These are phyloP conservation scores for Drosophila merina DNA, from an alignment of 2,888 invertebrate species.

Conservation along the genomic window DNA sequence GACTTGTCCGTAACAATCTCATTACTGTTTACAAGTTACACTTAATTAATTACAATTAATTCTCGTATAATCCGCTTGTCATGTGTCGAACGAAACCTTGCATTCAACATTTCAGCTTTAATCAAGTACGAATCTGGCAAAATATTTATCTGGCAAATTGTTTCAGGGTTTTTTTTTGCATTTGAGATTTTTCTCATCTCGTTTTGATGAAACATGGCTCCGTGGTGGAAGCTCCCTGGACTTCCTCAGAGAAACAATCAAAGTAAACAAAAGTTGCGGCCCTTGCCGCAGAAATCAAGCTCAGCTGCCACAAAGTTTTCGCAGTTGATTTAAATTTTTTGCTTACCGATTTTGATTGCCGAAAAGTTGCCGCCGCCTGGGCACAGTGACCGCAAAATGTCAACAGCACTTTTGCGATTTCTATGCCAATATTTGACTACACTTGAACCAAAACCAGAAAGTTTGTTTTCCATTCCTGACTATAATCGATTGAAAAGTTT, in stretches of 20 bases:
- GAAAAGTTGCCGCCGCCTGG: slow-evolving; percentile 23
- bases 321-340: slow-evolving; percentile 44
- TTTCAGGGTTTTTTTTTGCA: background rate
- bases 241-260: slow-evolving; percentile 9
- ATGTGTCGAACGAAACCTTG: background rate
- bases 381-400: slow-evolving; percentile 42
- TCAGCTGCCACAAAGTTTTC: slow-evolving; percentile 56
- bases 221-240: background rate
- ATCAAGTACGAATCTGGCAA: background rate
- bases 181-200: slow-evolving; percentile 1
- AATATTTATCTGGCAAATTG: too few relatives aligned
- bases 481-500: background rate
- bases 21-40: slow-evolving; percentile 1
- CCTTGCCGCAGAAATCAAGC: slow-evolving; percentile 42
- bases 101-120: slow-evolving; percentile 1
- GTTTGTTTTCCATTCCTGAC: too few relatives aligned
- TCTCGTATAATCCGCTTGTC: slow-evolving; percentile 1
- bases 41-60: slow-evolving; percentile 1
- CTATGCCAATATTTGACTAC: background rate
- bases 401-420: slow-evolving; percentile 21
- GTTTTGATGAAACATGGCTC: background rate
- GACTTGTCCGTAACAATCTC: background rate
- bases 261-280: slow-evolving; percentile 31
- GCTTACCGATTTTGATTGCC: slow-evolving; percentile 36
- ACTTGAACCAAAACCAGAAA: slow-evolving; percentile 2